Evolutionary conservation across 2,797 vertebrate species (phyloP).

Genomic region (Eospalax fontanierii): DNA sequence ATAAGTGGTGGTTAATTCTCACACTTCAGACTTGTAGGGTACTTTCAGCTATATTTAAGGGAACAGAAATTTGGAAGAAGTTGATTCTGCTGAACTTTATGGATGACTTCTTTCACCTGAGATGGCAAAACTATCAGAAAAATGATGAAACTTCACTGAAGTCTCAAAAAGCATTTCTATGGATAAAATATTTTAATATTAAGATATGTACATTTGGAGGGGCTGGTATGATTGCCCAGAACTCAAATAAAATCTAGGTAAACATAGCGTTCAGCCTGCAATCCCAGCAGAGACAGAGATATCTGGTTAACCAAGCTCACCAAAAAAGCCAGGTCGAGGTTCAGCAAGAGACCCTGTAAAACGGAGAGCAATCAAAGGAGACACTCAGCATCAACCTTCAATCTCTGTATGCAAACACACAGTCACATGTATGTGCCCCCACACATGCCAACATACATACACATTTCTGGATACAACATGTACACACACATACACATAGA

Average conservation of each 20-base stretch:
- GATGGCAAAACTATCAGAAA: background rate
- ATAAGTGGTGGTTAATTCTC: background rate
- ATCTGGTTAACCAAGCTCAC: background rate
- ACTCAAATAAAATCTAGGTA: background rate
- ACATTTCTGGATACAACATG: background rate
- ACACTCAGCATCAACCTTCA: background rate
- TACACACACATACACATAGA: background rate
- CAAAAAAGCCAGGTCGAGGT: too few species aligned
- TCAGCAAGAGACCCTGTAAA: background rate
- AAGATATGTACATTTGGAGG: background rate
- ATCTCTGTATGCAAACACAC: background rate
- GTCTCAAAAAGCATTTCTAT: background rate
- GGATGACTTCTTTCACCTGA: background rate
- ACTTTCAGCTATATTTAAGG: background rate
- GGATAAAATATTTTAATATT: background rate
- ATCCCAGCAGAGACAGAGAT: background rate
- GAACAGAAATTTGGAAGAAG: background rate
- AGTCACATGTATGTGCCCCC: background rate
- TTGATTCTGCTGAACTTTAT: background rate
- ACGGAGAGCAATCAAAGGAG: background rate
- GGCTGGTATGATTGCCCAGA: background rate
- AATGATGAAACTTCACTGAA: background rate
- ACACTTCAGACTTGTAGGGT: background rate
- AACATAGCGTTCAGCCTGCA: background rate
- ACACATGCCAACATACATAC: too few species aligned